Evolutionary conservation across 2,797 vertebrate species (phyloP), one percentile per base, ranked within the genome.

Genomic region (Mormyrus hasselquistii): DNA sequence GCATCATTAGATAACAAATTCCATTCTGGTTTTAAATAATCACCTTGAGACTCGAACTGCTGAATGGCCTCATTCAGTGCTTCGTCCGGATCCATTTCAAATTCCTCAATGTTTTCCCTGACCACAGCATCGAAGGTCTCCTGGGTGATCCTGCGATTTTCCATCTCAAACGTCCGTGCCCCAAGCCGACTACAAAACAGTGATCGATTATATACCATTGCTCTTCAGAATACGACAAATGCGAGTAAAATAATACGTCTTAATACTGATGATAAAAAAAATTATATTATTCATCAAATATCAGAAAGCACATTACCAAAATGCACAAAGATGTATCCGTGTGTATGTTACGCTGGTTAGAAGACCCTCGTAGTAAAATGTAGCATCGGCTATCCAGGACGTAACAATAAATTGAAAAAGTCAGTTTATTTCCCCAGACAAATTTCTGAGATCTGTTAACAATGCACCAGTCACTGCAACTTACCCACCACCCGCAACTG

Each of bases 11-110:
- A 14, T 16, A 76, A 76, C 29, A 76, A 76, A 41, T 19, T 76
- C 69, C 69, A 22, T 22, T 22, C 12, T 25, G 52, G 8, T 50
- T 52, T 25, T 52, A 52, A 29, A 29, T 34, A 8, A 57, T 89
- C 94, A 99, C 98, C 98, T 95, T 99, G 99, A 55, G 97, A 97
- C 89, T 98, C 97, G 90, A 99, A 99, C 94, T 99, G 98, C 91
- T 97, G 96, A 90, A 97, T 93, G 0, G 99, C 98, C 8, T 99
- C 98, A 6, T 89, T 95, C 89, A 99, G 73, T 0, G 99, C 98
- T 91, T 99, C 98, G 3, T 95, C 96, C 0, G 96, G 94, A 0
- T 96, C 97, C 97, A 99, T 97, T 62, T 96, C 97, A 65, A 99
- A 98, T 82, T 99, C 99, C 0, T 95, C 94, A 1, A 98, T 96